A percentile compares a stretch with the other conserved stretches of the same genome.
Conservation (phyloP, 1,140 invertebrate species). For the Zaprionus nigranus region DNA sequence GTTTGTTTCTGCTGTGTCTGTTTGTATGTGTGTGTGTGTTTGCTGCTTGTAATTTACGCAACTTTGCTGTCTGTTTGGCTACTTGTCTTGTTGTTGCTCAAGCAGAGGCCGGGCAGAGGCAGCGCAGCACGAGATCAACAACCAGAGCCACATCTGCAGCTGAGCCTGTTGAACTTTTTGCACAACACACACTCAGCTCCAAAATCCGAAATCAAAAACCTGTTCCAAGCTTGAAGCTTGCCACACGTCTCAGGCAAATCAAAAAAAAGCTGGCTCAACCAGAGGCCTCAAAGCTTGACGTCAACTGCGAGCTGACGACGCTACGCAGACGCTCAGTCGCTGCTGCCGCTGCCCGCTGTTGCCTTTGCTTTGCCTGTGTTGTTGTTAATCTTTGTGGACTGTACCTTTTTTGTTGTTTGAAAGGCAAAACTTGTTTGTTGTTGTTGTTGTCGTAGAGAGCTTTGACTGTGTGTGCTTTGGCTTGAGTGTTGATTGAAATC, state of each 20-base stretch:
- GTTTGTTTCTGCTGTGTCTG: constrained; percentile 16
- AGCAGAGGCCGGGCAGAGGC: not conserved
- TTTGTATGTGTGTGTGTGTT: constrained; percentile 46
- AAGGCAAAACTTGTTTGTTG: constrained; percentile 62
- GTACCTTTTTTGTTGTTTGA: constrained; percentile 76
- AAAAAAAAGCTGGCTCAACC: constrained; percentile 48
- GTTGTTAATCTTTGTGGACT: constrained; percentile 69
- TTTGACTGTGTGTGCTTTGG: too few relatives aligned
- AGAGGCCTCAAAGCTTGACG: constrained; percentile 44
- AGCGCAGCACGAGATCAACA: constrained; percentile 60
- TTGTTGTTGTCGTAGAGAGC: constrained; percentile 43
- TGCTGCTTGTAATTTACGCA: constrained; percentile 76
- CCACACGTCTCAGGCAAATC: constrained; percentile 78
- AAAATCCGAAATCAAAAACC: constrained; percentile 77
- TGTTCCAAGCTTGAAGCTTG: constrained; percentile 68
- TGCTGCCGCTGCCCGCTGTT: constrained; percentile 11
- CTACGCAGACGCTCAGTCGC: constrained; percentile 15
- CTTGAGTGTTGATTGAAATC: constrained; percentile 69
- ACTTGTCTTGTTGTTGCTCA: constrained; percentile 57
- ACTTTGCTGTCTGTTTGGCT: constrained; percentile 70
- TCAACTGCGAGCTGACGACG: constrained; percentile 12
- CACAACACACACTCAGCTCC: constrained; percentile 54
- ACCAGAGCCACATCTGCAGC: constrained; percentile 40
- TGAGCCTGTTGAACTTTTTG: constrained; percentile 75
- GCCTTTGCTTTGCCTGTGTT: constrained; percentile 40